Conservation (phyloP, 2,888 invertebrate species). For the Venustoraphidia nigricollis region DNA sequence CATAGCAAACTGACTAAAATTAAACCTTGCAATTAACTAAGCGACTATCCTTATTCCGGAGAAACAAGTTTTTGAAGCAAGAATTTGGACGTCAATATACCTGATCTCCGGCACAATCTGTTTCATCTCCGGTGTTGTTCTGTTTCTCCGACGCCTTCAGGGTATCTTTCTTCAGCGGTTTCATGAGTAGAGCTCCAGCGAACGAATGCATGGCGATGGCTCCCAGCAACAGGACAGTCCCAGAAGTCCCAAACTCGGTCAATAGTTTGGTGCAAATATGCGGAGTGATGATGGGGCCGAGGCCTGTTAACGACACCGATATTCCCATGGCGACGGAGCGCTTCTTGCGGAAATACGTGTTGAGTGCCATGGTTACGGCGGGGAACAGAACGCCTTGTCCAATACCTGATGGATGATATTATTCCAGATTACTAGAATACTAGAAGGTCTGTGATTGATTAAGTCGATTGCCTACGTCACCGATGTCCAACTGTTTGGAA, state of each 20-base stretch:
- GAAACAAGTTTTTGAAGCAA: no score
- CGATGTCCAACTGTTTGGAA: no score
- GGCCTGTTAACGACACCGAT: slow-evolving; percentile 29
- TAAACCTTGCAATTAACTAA: no score
- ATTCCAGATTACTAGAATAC: no score
- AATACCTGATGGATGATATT: slow-evolving; percentile 26
- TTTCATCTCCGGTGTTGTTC: no score
- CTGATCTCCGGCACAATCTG: no score
- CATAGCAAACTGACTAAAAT: no score
- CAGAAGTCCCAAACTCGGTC: slow-evolving; percentile 23
- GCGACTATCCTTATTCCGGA: no score
- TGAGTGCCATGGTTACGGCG: slow-evolving; percentile 29
- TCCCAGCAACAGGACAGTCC: slow-evolving; percentile 31
- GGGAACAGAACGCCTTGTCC: slow-evolving; percentile 31
- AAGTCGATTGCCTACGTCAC: no score
- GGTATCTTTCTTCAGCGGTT: slow-evolving; percentile 22
- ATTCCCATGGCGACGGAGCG: slow-evolving; percentile 32
- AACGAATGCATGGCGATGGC: slow-evolving; percentile 30
- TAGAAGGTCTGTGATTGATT: no score
- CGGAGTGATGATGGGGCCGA: slow-evolving; percentile 33
- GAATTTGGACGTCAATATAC: no score
- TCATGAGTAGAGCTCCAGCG: slow-evolving; percentile 29
- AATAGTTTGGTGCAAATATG: slow-evolving; percentile 28
- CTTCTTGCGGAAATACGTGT: slow-evolving; percentile 31
- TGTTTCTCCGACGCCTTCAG: not conserved